Conservation (phyloP, 2,888 invertebrate species). For the Miltochrista miniata region DNA sequence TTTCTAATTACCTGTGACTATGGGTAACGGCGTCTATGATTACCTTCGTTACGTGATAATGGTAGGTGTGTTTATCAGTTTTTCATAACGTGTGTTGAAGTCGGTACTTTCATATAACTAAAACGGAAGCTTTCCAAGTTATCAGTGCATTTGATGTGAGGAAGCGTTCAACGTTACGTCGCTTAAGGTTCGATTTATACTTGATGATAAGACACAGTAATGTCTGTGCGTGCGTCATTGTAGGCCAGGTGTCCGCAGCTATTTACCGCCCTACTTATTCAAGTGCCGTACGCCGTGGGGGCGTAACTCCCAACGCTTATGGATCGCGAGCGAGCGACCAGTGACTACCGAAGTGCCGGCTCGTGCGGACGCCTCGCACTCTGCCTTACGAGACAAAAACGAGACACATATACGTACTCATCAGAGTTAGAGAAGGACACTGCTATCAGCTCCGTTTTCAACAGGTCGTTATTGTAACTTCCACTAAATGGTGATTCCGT, state of each 20-base stretch:
- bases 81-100: constrained; percentile 2
- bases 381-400: constrained; percentile 41
- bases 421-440: constrained; percentile 62
- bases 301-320: constrained; percentile 68
- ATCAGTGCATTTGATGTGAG: constrained; percentile 20
- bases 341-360: constrained; percentile 70
- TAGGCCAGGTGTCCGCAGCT: constrained; percentile 71
- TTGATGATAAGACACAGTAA: constrained; percentile 39
- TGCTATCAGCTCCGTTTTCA: constrained; percentile 64
- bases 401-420: constrained; percentile 58
- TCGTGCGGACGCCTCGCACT: constrained; percentile 69
- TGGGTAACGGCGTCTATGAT: no score
- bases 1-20: no score
- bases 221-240: constrained; percentile 56
- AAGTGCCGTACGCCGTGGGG: constrained; percentile 58
- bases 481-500: constrained; percentile 75
- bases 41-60: no score
- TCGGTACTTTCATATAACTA: not conserved
- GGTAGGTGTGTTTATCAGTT: not conserved
- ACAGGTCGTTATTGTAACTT: constrained; percentile 81
- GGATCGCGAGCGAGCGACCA: constrained; percentile 71
- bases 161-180: constrained; percentile 22
- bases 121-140: constrained; percentile 1
- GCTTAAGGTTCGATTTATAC: constrained; percentile 35
- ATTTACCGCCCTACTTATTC: constrained; percentile 78